Base-by-base conservation (phyloP, 2,888 invertebrate genomes). In the Heliconius aoede region DNA sequence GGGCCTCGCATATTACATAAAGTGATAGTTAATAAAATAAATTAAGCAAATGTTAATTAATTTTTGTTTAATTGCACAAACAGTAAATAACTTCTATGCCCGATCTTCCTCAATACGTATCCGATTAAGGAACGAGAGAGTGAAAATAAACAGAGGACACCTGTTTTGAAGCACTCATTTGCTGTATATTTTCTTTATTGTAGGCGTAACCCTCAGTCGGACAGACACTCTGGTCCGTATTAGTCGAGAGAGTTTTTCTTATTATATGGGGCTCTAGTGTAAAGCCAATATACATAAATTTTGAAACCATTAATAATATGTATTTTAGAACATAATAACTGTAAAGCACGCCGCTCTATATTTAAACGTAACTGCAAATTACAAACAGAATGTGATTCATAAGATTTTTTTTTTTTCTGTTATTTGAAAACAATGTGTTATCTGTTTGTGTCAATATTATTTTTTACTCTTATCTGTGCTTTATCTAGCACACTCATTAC, bases 341-440 rank as follows among this genome's bases (percentile, higher is more conserved):
- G 11, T 32, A 32, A 64, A 32, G n/a, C 9, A 15, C 24, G 7
- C 36, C 13, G 15, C 32, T n/a, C 32, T 24, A 65, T 24, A 2
- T 13, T 65, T n/a, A 24, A 36, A 86, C 85, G 82, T 88, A 89
- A 87, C 86, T 89, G 88, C 75, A 82, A 85, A 85, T 21, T 72
- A 81, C 83, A 87, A 87, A 85, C 78, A 76, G 36, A 36, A 64
- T 32, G 15, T 76, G 64, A 84, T 82, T 82, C 74, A 79, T n/a
- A n/a, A 28, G 13, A 61, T 61, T 74, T 46, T 72, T 72, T 61
- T 74, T 55, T 61, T 68, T 68, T n/a, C 69, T 68, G 26, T 68
- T 74, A 61, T 40, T 64, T 72, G 36, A 28, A 72, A 72, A 76
- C 71, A 76, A 30, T 64, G 28, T 32, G n/a, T 64, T 71, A 71